Evolutionary conservation across 2,113 vertebrate species (phyloP).

Genomic region (Silurus glanis): DNA sequence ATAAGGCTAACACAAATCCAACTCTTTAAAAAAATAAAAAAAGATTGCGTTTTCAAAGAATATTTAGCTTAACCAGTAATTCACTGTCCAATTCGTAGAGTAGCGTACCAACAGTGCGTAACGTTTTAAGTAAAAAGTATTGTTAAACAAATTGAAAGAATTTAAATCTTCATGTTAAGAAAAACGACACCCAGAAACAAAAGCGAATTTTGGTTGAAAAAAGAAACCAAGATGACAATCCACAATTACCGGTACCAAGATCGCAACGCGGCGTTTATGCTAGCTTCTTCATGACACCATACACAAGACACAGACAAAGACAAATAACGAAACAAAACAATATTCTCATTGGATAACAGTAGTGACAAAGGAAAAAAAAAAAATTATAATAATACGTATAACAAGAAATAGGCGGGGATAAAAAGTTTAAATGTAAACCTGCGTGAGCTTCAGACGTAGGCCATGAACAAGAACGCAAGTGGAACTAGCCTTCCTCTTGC

Average conservation of each 20-base stretch:
- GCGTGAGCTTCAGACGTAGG: constrained; percentile 38
- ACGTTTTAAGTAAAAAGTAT: constrained; percentile 4
- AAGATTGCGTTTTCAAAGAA: neutral
- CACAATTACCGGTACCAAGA: neutral
- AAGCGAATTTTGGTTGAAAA: neutral
- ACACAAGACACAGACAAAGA: neutral
- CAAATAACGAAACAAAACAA: neutral
- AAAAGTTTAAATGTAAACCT: constrained; percentile 39
- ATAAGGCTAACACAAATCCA: too few relatives aligned
- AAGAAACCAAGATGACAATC: neutral
- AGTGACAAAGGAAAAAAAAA: neutral
- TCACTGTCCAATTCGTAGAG: neutral
- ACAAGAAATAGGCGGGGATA: neutral
- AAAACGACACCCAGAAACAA: neutral
- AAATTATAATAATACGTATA: neutral
- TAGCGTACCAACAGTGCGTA: constrained; percentile 13
- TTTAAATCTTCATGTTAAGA: neutral
- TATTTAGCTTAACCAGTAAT: neutral
- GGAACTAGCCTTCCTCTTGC: constrained; percentile 31
- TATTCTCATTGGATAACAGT: neutral
- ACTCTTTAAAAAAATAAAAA: neutral
- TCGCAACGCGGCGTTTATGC: neutral
- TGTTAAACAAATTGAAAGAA: neutral
- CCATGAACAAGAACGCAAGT: constrained; percentile 45
- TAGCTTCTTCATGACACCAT: neutral